A percentile compares a stretch with the other conserved stretches of the same genome.
Evolutionary conservation across 1,140 invertebrate species (phyloP).

Genomic region (Zaprionus capensis): DNA sequence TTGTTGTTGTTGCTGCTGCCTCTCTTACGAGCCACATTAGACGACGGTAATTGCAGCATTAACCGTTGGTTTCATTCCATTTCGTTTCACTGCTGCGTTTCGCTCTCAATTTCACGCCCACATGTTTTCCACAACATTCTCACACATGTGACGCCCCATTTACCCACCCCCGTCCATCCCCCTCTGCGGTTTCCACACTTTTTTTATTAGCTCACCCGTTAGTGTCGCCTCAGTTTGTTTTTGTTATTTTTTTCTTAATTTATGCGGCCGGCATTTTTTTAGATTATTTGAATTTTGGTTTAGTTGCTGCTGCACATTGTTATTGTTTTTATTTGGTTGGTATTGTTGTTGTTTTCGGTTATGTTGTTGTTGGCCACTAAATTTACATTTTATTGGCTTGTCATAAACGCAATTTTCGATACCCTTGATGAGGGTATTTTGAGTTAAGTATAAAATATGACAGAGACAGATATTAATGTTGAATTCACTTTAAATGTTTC

Average conservation of each 20-base stretch:
- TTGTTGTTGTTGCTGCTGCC: conserved; percentile 6
- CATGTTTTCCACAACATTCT: conserved; percentile 31
- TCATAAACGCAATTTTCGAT: conserved; percentile 26
- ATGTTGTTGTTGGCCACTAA: conserved; percentile 45
- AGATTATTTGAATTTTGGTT: conserved; percentile 54
- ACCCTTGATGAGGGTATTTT: neutral
- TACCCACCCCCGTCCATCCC: neutral
- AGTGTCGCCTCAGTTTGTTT: conserved; percentile 48
- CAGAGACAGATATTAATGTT: neutral
- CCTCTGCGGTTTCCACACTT: neutral
- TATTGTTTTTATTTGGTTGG: conserved; percentile 50
- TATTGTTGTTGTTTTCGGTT: conserved; percentile 34
- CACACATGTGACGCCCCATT: conserved; percentile 7
- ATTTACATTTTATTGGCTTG: conserved; percentile 78
- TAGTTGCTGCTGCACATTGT: conserved; percentile 37
- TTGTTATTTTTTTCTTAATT: conserved; percentile 51
- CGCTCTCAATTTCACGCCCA: conserved; percentile 51
- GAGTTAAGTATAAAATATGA: neutral
- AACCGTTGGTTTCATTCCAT: conserved; percentile 44
- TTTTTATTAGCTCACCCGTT: conserved; percentile 33
- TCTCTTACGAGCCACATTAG: conserved; percentile 4
- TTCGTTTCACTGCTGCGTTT: conserved; percentile 39
- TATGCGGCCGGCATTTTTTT: conserved; percentile 65
- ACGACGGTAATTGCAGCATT: conserved; percentile 40
- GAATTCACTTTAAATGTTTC: neutral